Evolutionary conservation across 2,797 vertebrate genomes (phyloP).

Genomic region (Pipistrellus pygmaeus): DNA sequence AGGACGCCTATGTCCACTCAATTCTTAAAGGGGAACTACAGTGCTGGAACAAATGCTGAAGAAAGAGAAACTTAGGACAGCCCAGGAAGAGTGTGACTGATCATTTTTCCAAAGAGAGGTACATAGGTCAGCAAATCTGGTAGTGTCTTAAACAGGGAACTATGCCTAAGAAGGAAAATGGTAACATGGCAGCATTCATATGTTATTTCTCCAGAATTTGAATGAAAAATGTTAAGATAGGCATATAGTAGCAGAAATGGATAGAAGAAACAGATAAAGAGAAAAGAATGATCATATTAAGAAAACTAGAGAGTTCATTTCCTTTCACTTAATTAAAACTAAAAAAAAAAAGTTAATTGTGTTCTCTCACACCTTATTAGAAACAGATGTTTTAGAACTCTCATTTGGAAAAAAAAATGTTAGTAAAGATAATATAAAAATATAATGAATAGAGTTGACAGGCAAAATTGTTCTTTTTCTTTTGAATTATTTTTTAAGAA

Average conservation of each 20-base stretch:
- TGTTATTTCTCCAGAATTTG: not conserved
- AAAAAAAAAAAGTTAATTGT: not conserved
- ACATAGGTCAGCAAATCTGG: not conserved
- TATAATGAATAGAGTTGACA: constrained; percentile 7
- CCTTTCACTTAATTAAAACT: not conserved
- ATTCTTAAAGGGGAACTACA: not conserved
- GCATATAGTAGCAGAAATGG: not conserved
- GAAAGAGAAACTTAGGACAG: not conserved
- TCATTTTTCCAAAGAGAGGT: not conserved
- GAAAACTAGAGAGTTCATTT: constrained; percentile 38
- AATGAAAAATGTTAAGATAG: not conserved
- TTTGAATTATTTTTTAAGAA: constrained; percentile 14
- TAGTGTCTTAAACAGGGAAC: not conserved
- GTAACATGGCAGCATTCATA: not conserved
- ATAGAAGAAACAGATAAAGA: not conserved
- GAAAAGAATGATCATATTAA: not conserved
- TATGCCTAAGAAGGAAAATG: not conserved
- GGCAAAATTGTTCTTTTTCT: constrained; percentile 8
- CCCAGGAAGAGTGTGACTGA: not conserved
- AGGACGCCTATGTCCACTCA: not conserved
- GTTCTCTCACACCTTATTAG: not conserved
- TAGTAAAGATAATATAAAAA: not conserved
- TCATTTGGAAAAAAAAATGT: not conserved
- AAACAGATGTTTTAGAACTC: not conserved
- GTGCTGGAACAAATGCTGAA: not conserved